Evolutionary conservation across 2,888 invertebrate species (phyloP).

Genomic region (Odontomyia ornata): DNA sequence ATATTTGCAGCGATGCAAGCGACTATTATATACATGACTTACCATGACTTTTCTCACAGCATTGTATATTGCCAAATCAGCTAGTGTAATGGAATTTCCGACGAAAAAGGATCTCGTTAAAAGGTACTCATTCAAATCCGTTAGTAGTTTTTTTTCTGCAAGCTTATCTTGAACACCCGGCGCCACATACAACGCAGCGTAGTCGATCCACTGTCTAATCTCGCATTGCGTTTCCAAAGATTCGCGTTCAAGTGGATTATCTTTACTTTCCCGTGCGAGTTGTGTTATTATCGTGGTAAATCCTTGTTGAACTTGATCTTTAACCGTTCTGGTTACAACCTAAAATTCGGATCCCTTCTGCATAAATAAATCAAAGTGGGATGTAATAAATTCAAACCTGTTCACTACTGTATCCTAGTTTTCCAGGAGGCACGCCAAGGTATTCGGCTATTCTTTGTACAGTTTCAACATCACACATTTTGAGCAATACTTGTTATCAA

Average conservation of each 20-base stretch:
- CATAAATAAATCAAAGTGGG: background rate
- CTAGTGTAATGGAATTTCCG: slow-evolving; percentile 69
- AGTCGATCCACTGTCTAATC: slow-evolving; percentile 75
- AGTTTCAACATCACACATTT: slow-evolving; percentile 60
- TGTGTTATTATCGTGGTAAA: slow-evolving; percentile 67
- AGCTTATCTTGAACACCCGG: slow-evolving; percentile 60
- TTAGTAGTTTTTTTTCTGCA: slow-evolving; percentile 57
- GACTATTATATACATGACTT: no score
- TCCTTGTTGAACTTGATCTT: slow-evolving; percentile 65
- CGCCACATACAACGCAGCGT: slow-evolving; percentile 65
- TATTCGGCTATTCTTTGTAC: slow-evolving; percentile 68
- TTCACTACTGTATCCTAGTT: slow-evolving; percentile 67
- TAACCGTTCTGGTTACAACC: slow-evolving; percentile 66
- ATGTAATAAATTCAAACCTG: slow-evolving; percentile 57
- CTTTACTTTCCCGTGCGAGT: slow-evolving; percentile 64
- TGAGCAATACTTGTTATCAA: slow-evolving; percentile 26
- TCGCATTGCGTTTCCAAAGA: slow-evolving; percentile 58
- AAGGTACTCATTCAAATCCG: slow-evolving; percentile 68
- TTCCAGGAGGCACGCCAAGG: slow-evolving; percentile 66
- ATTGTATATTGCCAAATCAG: slow-evolving; percentile 77
- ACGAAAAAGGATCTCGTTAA: slow-evolving; percentile 68
- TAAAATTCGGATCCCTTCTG: slow-evolving; percentile 53
- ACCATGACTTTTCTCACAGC: slow-evolving; percentile 74
- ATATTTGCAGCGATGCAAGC: no score
- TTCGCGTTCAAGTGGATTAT: slow-evolving; percentile 57